Evolutionary conservation across 2,888 invertebrate genomes (phyloP), one percentile per base, ranked within the genome.

Genomic region (Trilocha varians): DNA sequence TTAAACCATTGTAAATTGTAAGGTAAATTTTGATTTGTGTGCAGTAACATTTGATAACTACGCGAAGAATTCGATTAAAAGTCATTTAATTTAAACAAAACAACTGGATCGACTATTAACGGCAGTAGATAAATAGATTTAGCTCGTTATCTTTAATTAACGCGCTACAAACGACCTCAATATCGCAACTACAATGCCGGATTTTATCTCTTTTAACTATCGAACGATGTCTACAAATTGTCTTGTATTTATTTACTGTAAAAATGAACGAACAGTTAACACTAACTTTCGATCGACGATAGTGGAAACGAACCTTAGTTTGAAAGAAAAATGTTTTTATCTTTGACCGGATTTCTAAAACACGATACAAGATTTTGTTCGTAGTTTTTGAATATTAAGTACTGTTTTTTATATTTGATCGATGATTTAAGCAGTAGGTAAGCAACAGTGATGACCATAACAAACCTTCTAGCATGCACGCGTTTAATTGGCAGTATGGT

Each of bases 101-200:
- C 44, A 50, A 25, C 40, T 43, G 36, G 25, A 45, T 17, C 45
- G 43, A 38, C 40, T 44, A 46, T 47, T 53, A 51, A 50, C 44
- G 50, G 45, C 46, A 45, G 42, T 38, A 35, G 38, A 42, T 42
- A 59, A 54, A 61, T 66, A 59, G 55, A 61, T 66, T 61, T 56
- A 59, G 62, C 62, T 70, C 61, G 60, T 68, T 69, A 75, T 70
- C 70, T 75, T 64, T 73, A 77, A 78, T 76, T 75, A 78, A 70
- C 65, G 68, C 65, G 57, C 62, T 66, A 66, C 65, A 70, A 66
- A 59, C 60, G 72, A 59, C 70, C 70, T 62, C 70, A 59, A 74
- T 74, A 65, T 67, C 62, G 62, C 62, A 64, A 65, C 58, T 61
- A 73, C 69, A 74, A 74, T 69, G 61, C 53, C 48, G 55, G 63